phyloP scores from a whole-genome alignment of 2,797 vertebrate genomes.

The Ctenopoma multispine region DNA sequence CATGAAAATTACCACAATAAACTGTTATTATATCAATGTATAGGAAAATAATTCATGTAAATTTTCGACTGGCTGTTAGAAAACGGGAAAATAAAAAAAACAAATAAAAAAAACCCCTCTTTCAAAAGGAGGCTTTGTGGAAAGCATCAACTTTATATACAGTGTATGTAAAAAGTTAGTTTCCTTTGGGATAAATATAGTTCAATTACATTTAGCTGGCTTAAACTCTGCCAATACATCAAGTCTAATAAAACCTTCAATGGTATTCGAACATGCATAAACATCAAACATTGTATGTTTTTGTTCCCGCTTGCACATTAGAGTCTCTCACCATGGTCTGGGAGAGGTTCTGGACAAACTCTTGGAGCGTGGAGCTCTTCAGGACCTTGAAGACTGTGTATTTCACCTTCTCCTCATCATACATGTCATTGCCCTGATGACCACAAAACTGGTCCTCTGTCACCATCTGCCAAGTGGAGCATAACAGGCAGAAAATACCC shows the following conservation, averaged over 20 bases:
- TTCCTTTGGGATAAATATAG: background rate
- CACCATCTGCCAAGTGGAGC: conserved; percentile 87
- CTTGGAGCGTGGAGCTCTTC: conserved; percentile 96
- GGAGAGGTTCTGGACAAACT: conserved; percentile 98
- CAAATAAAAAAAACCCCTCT: too few relatives aligned
- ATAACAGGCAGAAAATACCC: background rate
- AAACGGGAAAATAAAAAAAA: too few relatives aligned
- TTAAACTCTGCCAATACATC: background rate
- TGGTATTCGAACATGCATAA: background rate
- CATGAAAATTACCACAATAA: background rate
- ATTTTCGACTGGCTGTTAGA: too few relatives aligned
- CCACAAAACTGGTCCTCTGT: conserved; percentile 99
- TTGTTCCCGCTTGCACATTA: background rate
- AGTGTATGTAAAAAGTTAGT: background rate
- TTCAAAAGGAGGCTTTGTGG: background rate
- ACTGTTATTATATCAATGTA: background rate
- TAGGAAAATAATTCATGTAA: background rate
- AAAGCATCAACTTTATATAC: background rate
- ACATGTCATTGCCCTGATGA: conserved; percentile 99
- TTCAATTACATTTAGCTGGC: background rate
- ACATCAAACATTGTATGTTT: background rate
- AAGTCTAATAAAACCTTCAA: background rate
- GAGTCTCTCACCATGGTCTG: conserved; percentile 95
- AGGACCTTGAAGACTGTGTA: conserved; percentile 99
- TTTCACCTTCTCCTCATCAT: conserved; percentile 99